A percentile compares a stretch with the other conserved stretches of the same genome.
These are phyloP conservation scores for Heterotis niloticus DNA, from an alignment of 2,113 vertebrate species.

Conservation along the genomic window DNA sequence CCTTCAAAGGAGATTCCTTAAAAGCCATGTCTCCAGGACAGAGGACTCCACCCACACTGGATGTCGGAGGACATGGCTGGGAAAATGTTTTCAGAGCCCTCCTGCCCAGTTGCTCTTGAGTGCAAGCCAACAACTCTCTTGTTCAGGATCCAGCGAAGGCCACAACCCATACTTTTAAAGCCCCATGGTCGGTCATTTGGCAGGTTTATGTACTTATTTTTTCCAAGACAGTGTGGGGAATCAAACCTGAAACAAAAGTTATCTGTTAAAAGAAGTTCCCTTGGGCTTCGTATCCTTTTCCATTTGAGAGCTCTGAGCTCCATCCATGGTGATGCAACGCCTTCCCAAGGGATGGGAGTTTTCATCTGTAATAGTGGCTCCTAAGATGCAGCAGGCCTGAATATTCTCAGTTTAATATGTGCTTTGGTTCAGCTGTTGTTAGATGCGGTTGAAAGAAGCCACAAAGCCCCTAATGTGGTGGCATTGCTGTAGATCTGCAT, in stretches of 20 bases:
- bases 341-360: not conserved
- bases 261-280: constrained; percentile 4
- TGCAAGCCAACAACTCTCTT: too few relatives aligned
- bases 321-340: not conserved
- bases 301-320: not conserved
- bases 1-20: not conserved
- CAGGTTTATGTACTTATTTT: not conserved
- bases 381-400: not conserved
- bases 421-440: not conserved
- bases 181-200: not conserved
- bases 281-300: not conserved
- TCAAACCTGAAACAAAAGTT: not conserved
- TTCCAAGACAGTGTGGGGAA: not conserved
- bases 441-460: not conserved
- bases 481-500: not conserved
- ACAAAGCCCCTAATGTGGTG: not conserved
- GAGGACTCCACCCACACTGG: not conserved
- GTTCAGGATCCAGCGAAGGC: not conserved
- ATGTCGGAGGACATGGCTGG: not conserved
- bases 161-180: not conserved
- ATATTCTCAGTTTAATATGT: not conserved
- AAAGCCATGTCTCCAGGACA: not conserved
- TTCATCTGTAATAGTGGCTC: not conserved
- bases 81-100: not conserved
- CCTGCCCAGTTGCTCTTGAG: too few relatives aligned